Evolutionary conservation across 1,140 invertebrate species (phyloP), one percentile per base, ranked within the genome.

Genomic region (Nebria ingens): DNA sequence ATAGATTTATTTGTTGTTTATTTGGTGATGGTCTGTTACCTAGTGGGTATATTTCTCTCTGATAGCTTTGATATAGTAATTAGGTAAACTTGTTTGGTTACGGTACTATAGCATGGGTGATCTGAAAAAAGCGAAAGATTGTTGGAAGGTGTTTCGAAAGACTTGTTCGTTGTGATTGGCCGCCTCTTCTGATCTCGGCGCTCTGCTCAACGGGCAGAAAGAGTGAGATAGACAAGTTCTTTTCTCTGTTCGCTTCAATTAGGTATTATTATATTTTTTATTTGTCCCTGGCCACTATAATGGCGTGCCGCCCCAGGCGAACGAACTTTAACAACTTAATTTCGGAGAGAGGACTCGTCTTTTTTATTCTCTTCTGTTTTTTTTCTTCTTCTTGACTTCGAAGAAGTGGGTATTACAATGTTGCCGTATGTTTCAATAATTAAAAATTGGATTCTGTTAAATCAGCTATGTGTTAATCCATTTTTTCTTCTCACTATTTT

Each of bases 291-390:
- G 23, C 54, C 22, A 25, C 42, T 58, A 55, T 53, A 58, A 58
- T 49, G 57, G 42, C 51, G 57, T 23, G 19, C 57, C 53, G 57
- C 57, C 53, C 34, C 23, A 19, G 52, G 57, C 57, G 53, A 19
- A 52, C 53, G 38, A 58, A 58, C 49, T 55, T 55, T 58, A 58
- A 58, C 57, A 58, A 58, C 57, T 58, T 58, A 58, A 58, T 58
- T 58, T 58, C 57, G 29, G 53, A 51, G 29, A 55, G 49, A 52
- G 15, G 57, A 58, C 55, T 58, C 53, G 42, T 55, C 53, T 53
- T 58, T 58, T 58, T 54, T 53, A 51, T 54, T 56, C 54, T 23
- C 51, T 51, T 56, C 25, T 45, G 9, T 45, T 34, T 34, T 34
- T n/a, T n/a, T n/a, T n/a, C n/a, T n/a, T n/a, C n/a, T n/a, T n/a